Evolutionary conservation across 1,140 invertebrate species (phyloP), one percentile per base, ranked within the genome.

Genomic region (Ooceraea biroi): DNA sequence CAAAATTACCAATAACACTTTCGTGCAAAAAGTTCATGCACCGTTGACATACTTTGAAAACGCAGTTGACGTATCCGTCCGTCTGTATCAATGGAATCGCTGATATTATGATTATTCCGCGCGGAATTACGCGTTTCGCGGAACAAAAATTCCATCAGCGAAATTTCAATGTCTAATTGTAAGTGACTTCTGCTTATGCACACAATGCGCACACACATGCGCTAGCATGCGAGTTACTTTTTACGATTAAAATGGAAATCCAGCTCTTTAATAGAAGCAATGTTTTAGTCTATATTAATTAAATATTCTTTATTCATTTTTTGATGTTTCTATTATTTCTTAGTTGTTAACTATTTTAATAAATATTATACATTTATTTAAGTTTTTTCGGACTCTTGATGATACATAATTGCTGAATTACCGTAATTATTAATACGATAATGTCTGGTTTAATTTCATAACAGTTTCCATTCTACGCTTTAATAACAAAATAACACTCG

Each of bases 1-100:
- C 50, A 71, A 80, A 80, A 80, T 80, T 80, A 80, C 76, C 76
- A 80, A 80, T 80, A 80, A 80, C 76, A 80, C 65, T 80, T 80
- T 71, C 65, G 65, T 46, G 65, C 63, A 80, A 80, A 77, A 80
- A 80, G 76, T 69, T 80, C 76, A 71, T 71, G 52, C 36, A 44
- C 65, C 65, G 52, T 69, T 80, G 76, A 80, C 76, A 80, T 71
- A 80, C 76, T 80, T 80, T 80, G 58, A 76, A 76, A 76, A 48
- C 27, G 50, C 25, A 19, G 41, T 11, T 69, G 76, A 80, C 50
- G 17, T 71, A 69, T 46, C 22, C 65, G 36, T 46, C 22, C 65
- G 36, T 17, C 50, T 12, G 50, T 57, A 80, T 80, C 76, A 80
- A 80, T 80, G 44, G 65, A n/a, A 80, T 71, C 76, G 12, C 25